Conservation (phyloP, 2,888 invertebrate species). For the Aleiodes testaceus region DNA sequence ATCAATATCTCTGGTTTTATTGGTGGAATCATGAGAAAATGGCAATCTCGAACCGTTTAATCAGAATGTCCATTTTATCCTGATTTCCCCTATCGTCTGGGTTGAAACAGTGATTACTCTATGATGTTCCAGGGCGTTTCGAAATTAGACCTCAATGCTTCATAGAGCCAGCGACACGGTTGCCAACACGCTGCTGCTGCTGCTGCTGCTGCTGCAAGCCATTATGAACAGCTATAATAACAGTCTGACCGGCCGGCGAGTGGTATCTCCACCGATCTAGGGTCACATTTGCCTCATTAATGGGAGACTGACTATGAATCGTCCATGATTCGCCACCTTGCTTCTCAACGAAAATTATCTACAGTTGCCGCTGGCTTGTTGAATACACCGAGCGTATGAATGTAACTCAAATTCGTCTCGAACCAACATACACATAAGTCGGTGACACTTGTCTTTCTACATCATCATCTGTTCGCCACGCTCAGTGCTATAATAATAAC, state of each 20-base stretch:
- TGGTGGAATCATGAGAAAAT: too few relatives aligned
- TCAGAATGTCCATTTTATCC: too few relatives aligned
- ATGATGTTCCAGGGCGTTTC: constrained; percentile 49
- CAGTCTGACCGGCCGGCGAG: constrained; percentile 55
- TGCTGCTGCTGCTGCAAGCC: constrained; percentile 31
- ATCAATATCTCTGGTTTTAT: too few relatives aligned
- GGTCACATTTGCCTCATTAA: constrained; percentile 65
- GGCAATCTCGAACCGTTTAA: too few relatives aligned
- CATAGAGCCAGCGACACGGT: constrained; percentile 60
- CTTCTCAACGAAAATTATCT: constrained; percentile 33
- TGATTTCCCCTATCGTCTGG: constrained; percentile 23
- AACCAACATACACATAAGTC: constrained; percentile 18
- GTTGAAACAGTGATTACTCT: constrained; percentile 17
- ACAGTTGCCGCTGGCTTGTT: constrained; percentile 3
- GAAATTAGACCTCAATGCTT: constrained; percentile 66
- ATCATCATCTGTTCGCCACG: constrained; percentile 22
- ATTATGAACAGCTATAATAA: constrained; percentile 71
- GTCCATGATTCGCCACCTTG: constrained; percentile 51
- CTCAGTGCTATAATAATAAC: neutral
- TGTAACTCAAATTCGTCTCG: constrained; percentile 53
- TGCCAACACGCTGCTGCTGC: constrained; percentile 58
- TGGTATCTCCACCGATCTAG: constrained; percentile 51
- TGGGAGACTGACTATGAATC: constrained; percentile 70
- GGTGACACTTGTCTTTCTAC: constrained; percentile 12
- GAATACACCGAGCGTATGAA: constrained; percentile 46